phyloP scores from a whole-genome alignment of 2,797 vertebrate species.

The Sebastes glaucus region DNA sequence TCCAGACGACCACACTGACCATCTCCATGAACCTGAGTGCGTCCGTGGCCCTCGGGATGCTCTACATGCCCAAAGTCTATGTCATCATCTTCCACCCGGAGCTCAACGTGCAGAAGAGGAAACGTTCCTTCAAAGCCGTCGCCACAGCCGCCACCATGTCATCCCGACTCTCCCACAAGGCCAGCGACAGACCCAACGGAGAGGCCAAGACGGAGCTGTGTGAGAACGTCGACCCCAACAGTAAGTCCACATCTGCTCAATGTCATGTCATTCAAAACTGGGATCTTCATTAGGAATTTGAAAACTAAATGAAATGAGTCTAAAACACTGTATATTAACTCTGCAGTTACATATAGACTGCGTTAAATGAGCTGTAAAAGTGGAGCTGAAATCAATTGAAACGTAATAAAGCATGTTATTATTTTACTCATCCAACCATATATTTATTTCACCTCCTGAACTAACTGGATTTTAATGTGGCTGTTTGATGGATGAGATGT shows the following conservation, averaged over 20 bases:
- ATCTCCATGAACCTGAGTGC: conserved; percentile 96
- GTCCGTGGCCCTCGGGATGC: conserved; percentile 93
- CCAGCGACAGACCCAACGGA: conserved; percentile 91
- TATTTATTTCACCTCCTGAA: background rate
- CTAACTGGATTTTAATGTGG: background rate
- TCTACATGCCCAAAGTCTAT: conserved; percentile 96
- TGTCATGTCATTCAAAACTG: no score
- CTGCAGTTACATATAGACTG: background rate
- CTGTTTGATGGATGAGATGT: background rate
- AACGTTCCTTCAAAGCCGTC: conserved; percentile 93
- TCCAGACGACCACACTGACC: conserved; percentile 94
- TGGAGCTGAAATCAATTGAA: background rate
- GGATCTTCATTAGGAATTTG: background rate
- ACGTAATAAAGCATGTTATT: conserved; percentile 18
- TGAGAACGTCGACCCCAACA: conserved; percentile 90
- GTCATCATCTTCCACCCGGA: conserved; percentile 96
- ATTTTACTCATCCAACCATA: conserved; percentile 2
- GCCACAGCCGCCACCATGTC: conserved; percentile 93
- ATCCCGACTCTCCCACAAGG: conserved; percentile 90
- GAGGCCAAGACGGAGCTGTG: conserved; percentile 95
- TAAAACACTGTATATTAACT: background rate
- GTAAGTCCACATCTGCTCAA: conserved; percentile 79
- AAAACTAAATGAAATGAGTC: background rate
- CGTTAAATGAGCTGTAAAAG: background rate
- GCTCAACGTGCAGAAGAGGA: conserved; percentile 94